Base-by-base conservation (phyloP, 2,113 vertebrate species). In the Bambusicola thoracicus region DNA sequence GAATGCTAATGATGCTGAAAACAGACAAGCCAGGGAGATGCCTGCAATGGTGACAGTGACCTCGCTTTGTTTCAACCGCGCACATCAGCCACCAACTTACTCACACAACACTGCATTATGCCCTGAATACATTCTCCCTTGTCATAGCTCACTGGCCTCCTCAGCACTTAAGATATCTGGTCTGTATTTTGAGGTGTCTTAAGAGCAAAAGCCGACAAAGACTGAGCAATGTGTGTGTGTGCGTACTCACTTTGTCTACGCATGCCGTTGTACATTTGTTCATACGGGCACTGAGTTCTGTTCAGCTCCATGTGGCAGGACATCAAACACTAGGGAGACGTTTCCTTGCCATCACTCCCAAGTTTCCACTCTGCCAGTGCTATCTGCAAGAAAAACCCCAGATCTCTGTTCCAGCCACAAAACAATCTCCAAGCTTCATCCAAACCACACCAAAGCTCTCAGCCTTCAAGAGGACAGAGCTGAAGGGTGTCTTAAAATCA, bases 181-280 rank as follows among this genome's bases (percentile, higher is more conserved):
- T 34, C 44, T 34, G 51, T 73, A 36, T 53, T 46, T 74, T 59
- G 40, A 13, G 24, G 22, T 48, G 13, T 74, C 27, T 62, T 21
- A 27, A 14, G 13, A 61, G 53, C 2, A 0, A 67, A 67, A 61
- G 43, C 24, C n/a, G 44, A 73, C 1, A 0, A 3, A 66, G 21
- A 38, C 22, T 0, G 1, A 90, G 51, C 65, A 58, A 58, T 0
- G 0, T 38, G 21, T 22, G 10, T 48, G 25, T 13, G 29, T 6
- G 12, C 17, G 3, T 15, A 49, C 8, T 5, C 20, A 16, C 9
- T 17, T 38, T 20, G 36, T 40, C 24, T 11, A 24, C 5, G 18
- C 1, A 19, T 2, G 3, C 11, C 34, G 16, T 53, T 56, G 53
- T 55, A 17, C 9, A 55, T 55, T 29, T 9, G 40, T 17, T n/a